Evolutionary conservation across 23 tunicate species (phyloP).

Genomic region (Ciona savignyi): DNA sequence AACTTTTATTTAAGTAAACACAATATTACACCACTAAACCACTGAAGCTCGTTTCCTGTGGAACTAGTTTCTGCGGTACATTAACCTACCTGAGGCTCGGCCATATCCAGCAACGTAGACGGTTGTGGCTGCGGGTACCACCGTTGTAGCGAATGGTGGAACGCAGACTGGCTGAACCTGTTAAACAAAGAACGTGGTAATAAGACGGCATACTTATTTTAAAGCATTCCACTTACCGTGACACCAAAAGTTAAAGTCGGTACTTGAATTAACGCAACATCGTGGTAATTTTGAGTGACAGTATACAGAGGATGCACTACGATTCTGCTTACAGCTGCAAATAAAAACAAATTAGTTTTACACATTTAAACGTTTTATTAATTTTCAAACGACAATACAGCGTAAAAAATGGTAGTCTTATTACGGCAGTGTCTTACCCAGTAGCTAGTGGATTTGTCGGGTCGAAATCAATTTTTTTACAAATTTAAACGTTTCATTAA

Average conservation of each 20-base stretch:
- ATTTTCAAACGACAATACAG: no score
- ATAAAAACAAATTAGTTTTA: not conserved
- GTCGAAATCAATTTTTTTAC: no score
- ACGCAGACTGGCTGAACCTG: slow-evolving; percentile 58
- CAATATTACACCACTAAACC: no score
- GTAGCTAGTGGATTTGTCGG: no score
- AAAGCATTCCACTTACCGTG: slow-evolving; percentile 8
- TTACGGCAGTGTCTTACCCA: no score
- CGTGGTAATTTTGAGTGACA: slow-evolving; percentile 35
- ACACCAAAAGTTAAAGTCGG: slow-evolving; percentile 2
- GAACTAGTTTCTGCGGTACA: not conserved
- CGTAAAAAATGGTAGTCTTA: not conserved
- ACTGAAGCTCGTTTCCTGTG: no score
- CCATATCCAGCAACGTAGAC: slow-evolving; percentile 68
- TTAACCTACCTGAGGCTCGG: slow-evolving; percentile 8
- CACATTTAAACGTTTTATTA: not conserved
- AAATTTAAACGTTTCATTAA: not conserved
- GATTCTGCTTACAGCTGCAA: slow-evolving; percentile 38
- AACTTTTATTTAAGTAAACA: no score
- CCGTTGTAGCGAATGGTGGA: slow-evolving; percentile 22
- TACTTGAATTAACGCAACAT: slow-evolving; percentile 55
- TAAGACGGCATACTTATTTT: no score
- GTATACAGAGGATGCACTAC: slow-evolving; percentile 55
- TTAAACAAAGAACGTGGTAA: no score
- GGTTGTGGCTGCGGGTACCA: slow-evolving; percentile 3